Conservation (phyloP, 2,888 invertebrate species). For the Nomada fabriciana region DNA sequence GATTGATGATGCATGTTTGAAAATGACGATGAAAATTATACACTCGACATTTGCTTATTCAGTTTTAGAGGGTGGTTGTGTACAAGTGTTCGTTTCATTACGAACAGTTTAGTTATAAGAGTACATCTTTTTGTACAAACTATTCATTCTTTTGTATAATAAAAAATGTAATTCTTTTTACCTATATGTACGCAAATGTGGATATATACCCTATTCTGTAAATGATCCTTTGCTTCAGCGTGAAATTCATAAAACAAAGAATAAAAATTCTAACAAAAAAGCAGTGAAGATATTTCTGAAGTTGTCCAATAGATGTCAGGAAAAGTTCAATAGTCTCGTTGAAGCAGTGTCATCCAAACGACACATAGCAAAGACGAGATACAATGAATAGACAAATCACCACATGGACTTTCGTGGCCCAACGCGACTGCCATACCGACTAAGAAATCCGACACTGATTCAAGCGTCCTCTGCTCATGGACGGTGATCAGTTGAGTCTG, state of each 20-base stretch:
- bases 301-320: slow-evolving; percentile 8
- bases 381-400: too few relatives aligned
- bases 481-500: too few relatives aligned
- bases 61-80: slow-evolving; percentile 49
- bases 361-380: too few relatives aligned
- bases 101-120: slow-evolving; percentile 56
- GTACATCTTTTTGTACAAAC: slow-evolving; percentile 78
- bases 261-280: background rate
- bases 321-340: background rate
- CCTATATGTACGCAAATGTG: background rate
- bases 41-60: slow-evolving; percentile 45
- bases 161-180: slow-evolving; percentile 73
- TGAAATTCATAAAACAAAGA: background rate
- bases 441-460: too few relatives aligned
- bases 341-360: background rate
- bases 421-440: too few relatives aligned
- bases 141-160: slow-evolving; percentile 76
- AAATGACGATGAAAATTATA: slow-evolving; percentile 23
- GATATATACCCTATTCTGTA: background rate
- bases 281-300: background rate
- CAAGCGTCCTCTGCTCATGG: too few relatives aligned
- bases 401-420: too few relatives aligned
- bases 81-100: slow-evolving; percentile 49
- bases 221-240: background rate
- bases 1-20: slow-evolving; percentile 12